Base-by-base conservation (phyloP, 1,140 invertebrate genomes). In the Pseudomyrmex cubaensis region DNA sequence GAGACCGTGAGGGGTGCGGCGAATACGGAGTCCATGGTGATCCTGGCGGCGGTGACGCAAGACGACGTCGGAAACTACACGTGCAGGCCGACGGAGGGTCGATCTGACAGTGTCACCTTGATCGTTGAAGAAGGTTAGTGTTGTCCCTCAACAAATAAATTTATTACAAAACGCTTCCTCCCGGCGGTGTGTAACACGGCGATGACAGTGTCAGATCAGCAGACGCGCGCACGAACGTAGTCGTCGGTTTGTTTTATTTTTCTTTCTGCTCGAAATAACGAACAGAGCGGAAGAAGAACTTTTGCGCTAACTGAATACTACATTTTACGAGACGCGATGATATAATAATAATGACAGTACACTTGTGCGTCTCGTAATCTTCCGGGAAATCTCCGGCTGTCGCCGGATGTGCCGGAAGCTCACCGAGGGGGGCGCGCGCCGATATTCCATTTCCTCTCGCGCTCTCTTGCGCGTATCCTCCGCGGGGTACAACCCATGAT, bases 41-140 rank as follows among this genome's bases (percentile, higher is more conserved):
- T 95, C 64, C 89, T 95, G 72, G 93, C 94, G 46, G 90, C 91
- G n/a, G 91, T 95, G 35, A 93, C 93, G 20, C 74, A 83, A 17
- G 85, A 90, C 59, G 95, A 95, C 84, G 92, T 94, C 0, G 95
- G 95, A 4, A 95, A 95, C 88, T 96, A 95, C 89, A 95, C 95
- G 22, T 96, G 95, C 89, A 91, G 93, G 85, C 95, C 95, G 1
- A 91, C 93, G 17, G 94, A 95, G 78, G 94, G 94, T 52, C 93
- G 93, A 48, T 91, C 94, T 4, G 94, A 94, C 62, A 94, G 93
- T 15, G 92, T 95, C 70, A 89, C 92, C 74, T 90, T 96, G 76
- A 90, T 95, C 83, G 95, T 96, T 50, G 90, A 95, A 12, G 92
- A 93, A 90, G 95, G 95, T 95, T 72, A 76, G 82, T 35, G 35